Evolutionary conservation across 2,797 vertebrate species (phyloP), one percentile per base, ranked within the genome.

Genomic region (Gobionotothen gibberifrons): DNA sequence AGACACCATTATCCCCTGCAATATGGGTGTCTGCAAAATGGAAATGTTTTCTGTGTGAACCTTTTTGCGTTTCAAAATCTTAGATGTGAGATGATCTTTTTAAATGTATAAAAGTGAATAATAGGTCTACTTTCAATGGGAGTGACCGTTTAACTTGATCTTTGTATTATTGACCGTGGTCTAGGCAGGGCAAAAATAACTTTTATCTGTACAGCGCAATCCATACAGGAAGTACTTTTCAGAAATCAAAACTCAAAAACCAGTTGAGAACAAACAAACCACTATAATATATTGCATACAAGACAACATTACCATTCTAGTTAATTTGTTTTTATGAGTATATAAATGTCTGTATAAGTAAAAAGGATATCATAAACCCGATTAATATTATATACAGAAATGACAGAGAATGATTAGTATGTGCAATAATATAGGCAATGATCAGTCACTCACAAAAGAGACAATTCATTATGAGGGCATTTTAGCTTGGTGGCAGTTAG

Each of bases 1-100:
- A 73, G 96, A 95, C 74, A 96, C 84, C 56, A 97, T 92, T 48
- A 96, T 86, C 1, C 90, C 88, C 12, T 92, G 93, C 4, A 94
- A 52, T 22, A 83, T 14, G 0, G 85, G 1, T 1, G 72, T 62
- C 94, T 94, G 76, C 9, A 76, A 69, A 21, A 62, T 19, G 0
- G 8, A 73, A 26, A 46, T 1, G 0, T 22, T 48, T 21, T 4
- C 19, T 17, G 6, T 44, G 1, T 66, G 3, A 68, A 22, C 7
- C 32, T 36, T 32, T 8, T 47, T 21, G 9, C 2, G 13, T 42
- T 48, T 48, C 7, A 21, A 49, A 26, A 26, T 47, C 1, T 62
- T 12, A 36, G 9, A 46, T 1, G 3, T 9, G 9, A 19, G 9
- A 26, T 0, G 3, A 36, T 44, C 58, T 47, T 26, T n/a, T 51